These are phyloP conservation scores for Ceratosolen solmsi DNA, from an alignment of 1,140 invertebrate genomes.

Conservation along the genomic window DNA sequence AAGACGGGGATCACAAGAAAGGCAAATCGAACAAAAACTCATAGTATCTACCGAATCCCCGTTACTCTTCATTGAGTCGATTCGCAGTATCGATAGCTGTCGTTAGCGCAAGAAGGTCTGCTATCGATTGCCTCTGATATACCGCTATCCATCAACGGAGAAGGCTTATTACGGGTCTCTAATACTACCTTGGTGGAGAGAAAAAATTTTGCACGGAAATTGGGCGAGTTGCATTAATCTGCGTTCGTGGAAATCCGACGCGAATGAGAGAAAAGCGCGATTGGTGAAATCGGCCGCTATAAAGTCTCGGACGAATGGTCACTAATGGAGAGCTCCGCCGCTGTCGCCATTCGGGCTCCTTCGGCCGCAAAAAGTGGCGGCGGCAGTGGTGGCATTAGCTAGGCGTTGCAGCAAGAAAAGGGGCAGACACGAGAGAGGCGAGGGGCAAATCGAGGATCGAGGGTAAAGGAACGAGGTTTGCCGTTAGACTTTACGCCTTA, in stretches of 20 bases:
- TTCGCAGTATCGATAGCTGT: conserved; percentile 34
- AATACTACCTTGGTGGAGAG: background rate
- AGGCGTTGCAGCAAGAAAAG: conserved; percentile 5
- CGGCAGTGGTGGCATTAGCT: background rate
- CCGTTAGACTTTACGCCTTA: conserved; percentile 48
- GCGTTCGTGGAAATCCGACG: conserved; percentile 59
- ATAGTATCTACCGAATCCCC: conserved; percentile 5
- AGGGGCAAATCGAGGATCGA: conserved; percentile 36
- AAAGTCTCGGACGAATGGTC: conserved; percentile 59
- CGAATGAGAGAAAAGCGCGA: conserved; percentile 42
- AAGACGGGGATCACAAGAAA: background rate
- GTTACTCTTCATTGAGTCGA: conserved; percentile 34
- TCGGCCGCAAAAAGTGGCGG: conserved; percentile 15
- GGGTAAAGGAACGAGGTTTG: conserved; percentile 18
- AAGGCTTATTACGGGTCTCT: background rate
- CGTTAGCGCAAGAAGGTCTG: conserved; percentile 9
- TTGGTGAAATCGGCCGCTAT: conserved; percentile 51
- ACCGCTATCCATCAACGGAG: conserved; percentile 5
- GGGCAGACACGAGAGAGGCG: conserved; percentile 18
- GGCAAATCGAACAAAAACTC: conserved; percentile 4
- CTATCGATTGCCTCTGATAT: conserved; percentile 2
- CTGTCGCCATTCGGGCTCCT: conserved; percentile 19
- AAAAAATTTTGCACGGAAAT: conserved; percentile 53
- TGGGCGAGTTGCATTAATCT: conserved; percentile 60
- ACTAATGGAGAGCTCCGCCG: conserved; percentile 55